Base-by-base conservation (phyloP, 2,888 invertebrate species). In the Sarcophaga variegata region DNA sequence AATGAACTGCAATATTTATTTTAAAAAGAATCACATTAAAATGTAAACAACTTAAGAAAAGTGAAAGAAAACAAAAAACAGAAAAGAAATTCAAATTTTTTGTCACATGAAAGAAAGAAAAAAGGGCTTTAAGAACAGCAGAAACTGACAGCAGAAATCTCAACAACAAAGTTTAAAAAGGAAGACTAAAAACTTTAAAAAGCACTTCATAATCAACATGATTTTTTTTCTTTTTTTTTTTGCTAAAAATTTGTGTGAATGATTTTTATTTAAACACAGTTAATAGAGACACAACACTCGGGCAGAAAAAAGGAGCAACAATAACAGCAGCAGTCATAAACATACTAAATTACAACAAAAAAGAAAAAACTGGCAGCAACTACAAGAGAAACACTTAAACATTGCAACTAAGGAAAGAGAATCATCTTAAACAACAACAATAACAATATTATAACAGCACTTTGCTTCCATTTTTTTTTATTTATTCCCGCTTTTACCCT, bases 1-100 rank as follows among this genome's bases (percentile, higher is more conserved):
- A 63, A 64, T n/a, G 69, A 81, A 78, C 37, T 81, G 63, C 74
- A 80, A 81, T 81, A 47, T 81, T 84, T 84, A 84, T 83, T 47
- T 83, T 62, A 78, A 84, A 82, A 69, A 69, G 72, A 84, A 82
- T 72, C 67, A 84, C 81, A 87, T 83, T 86, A 72, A 87, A 54
- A 87, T 87, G 78, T 87, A 87, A 87, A 87, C 83, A 83, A 83
- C 77, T 81, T 87, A 81, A 87, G 81, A 78, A 81, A 70, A 71
- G 71, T 60, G 71, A 37, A 82, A 76, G 11, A 82, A 76, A 70
- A 70, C 12, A 74, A 67, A 11, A 74, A 67, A 4, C 4, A 37
- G 10, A 5, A 59, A 69, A 37, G 74, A 77, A 60, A 64, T 62
- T n/a, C 64, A 47, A 37, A 59, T 75, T 81, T 81, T 79, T 75